Conservation (phyloP, 2,888 invertebrate species). For the Caenorhabditis virilis region DNA sequence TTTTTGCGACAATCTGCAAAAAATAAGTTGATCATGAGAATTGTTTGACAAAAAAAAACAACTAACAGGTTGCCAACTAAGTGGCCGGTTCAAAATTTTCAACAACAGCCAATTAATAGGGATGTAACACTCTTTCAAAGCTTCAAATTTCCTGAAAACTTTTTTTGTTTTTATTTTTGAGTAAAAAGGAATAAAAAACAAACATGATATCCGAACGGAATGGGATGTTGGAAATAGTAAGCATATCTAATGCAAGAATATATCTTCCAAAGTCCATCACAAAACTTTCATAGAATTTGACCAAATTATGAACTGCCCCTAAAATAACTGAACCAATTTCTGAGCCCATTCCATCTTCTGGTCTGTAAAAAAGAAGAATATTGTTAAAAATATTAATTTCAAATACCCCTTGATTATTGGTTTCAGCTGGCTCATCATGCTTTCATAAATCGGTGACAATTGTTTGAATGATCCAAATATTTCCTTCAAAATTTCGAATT, state of each 20-base stretch:
- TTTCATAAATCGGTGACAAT: conserved; percentile 21
- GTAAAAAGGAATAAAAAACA: too few species aligned
- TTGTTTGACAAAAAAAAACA: not conserved
- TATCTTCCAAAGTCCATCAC: conserved; percentile 45
- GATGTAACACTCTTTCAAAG: conserved; percentile 83
- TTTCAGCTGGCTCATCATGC: conserved; percentile 15
- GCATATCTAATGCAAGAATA: conserved; percentile 43
- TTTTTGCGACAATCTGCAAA: conserved; percentile 27
- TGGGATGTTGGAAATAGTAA: conserved; percentile 25
- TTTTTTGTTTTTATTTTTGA: too few species aligned
- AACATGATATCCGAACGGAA: conserved; percentile 38
- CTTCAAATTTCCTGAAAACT: conserved; percentile 79
- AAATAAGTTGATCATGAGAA: not conserved
- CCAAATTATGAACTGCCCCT: conserved; percentile 59
- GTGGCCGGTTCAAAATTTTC: conserved; percentile 82
- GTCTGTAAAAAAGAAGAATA: conserved; percentile 3
- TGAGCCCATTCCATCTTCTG: conserved; percentile 22
- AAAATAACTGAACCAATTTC: conserved; percentile 73
- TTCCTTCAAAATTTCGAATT: conserved; percentile 30
- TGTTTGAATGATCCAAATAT: conserved; percentile 29
- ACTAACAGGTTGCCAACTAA: conserved; percentile 80
- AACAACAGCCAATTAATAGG: conserved; percentile 82
- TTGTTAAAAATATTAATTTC: not conserved
- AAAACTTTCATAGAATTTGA: conserved; percentile 36
- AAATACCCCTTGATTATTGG: conserved; percentile 14